These are phyloP conservation scores for Zapus hudsonius DNA, from an alignment of 2,113 vertebrate species.

Conservation along the genomic window DNA sequence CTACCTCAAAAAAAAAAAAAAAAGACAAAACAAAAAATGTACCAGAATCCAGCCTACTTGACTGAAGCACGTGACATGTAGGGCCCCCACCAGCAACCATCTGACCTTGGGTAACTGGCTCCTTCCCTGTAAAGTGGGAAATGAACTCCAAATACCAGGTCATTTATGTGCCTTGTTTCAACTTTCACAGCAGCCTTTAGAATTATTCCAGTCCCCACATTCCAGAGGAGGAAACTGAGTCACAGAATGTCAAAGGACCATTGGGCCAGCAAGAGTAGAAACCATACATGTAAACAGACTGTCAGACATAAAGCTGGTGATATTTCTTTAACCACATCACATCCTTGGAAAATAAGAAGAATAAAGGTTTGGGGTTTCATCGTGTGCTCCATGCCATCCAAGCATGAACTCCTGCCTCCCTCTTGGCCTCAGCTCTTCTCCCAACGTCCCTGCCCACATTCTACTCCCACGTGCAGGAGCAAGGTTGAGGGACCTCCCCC, in stretches of 20 bases:
- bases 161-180: background rate
- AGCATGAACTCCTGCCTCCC: background rate
- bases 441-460: background rate
- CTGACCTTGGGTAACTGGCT: background rate
- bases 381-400: background rate
- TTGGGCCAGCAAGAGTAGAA: background rate
- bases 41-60: background rate
- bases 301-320: background rate
- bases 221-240: background rate
- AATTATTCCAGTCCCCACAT: background rate
- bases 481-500: background rate
- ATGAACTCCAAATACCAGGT: background rate
- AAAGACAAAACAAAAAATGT: too few species aligned
- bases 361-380: background rate
- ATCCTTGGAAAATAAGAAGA: background rate
- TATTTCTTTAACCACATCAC: background rate
- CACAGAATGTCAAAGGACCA: background rate
- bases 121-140: background rate
- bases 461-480: background rate
- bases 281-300: background rate
- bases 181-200: background rate
- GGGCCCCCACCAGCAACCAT: background rate
- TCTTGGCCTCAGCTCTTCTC: background rate
- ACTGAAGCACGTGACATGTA: background rate
- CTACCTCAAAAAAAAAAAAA: too few species aligned